Conservation (phyloP, 2,113 vertebrate species). For the Eubucco bourcierii region DNA sequence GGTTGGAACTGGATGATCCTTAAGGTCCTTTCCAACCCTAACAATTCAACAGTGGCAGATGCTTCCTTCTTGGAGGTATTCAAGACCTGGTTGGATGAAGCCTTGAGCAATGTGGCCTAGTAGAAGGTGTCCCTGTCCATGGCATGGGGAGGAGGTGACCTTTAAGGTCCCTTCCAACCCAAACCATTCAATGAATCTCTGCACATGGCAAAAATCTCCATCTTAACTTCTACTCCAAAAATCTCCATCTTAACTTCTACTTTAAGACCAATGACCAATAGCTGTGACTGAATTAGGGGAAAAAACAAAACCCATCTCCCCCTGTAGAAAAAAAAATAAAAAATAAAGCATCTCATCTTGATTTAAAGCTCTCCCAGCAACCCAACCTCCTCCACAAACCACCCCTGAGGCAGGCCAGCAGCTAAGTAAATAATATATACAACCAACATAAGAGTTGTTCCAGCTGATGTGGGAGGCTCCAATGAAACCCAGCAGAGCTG, state of each 20-base stretch:
- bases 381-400: not conserved
- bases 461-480: not conserved
- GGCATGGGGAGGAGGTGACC: no score
- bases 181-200: no score
- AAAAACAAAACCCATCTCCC: not conserved
- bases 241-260: not conserved
- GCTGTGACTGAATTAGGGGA: not conserved
- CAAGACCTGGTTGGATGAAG: no score
- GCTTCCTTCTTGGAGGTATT: no score
- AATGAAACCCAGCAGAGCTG: slow-evolving; percentile 5
- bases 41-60: no score
- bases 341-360: not conserved
- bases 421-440: not conserved
- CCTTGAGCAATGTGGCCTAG: no score
- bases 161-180: no score
- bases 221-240: not conserved
- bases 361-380: not conserved
- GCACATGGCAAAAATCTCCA: not conserved
- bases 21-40: no score
- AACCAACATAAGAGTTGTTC: not conserved
- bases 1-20: no score
- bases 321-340: not conserved
- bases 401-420: not conserved
- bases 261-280: not conserved
- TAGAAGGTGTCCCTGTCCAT: no score